Base-by-base conservation (phyloP, 2,113 vertebrate species). In the Smithornis capensis region DNA sequence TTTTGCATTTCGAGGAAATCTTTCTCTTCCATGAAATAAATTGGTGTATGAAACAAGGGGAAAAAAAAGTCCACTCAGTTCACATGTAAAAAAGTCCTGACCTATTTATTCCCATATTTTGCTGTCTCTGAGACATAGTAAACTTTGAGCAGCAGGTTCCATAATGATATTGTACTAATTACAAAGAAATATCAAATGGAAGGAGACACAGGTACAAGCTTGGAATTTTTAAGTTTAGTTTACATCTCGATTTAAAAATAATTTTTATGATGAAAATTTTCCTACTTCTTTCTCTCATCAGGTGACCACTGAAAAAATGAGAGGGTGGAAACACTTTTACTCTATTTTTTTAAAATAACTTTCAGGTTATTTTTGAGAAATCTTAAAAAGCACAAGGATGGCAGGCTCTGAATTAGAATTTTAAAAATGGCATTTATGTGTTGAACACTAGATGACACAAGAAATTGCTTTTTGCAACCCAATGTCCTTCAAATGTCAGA, bases 11-110 rank as follows among this genome's bases (percentile, higher is more conserved):
- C 13, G n/a, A 78, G 35, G 38, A 75, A 89, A 78, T 55, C 0
- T 52, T 64, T 71, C 2, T 67, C 12, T 75, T 64, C 45, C 3
- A 3, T 23, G 3, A 76, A 79, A 78, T 42, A 67, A 75, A 75
- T 11, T 31, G 4, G 5, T 59, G 3, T 3, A 21, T 21, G 17
- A 81, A 74, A 74, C 4, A 75, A 79, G 74, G 10, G 12, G 4
- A 19, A 22, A 21, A 37, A 57, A 4, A 44, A 23, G 1, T 31
- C 0, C 0, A 42, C 7, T 31, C 6, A 14, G 1, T 11, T 7
- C 16, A 25, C 14, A 18, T 9, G 35, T 22, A 52, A 5, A 14
- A 56, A 63, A 23, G 8, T 31, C 7, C 45, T 28, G 37, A 38
- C 7, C 1, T 33, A 45, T 47, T 82, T 53, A 12, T 84, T 92